Conservation (phyloP, 2,888 invertebrate genomes). For the Zaprionus obscuricornis region DNA sequence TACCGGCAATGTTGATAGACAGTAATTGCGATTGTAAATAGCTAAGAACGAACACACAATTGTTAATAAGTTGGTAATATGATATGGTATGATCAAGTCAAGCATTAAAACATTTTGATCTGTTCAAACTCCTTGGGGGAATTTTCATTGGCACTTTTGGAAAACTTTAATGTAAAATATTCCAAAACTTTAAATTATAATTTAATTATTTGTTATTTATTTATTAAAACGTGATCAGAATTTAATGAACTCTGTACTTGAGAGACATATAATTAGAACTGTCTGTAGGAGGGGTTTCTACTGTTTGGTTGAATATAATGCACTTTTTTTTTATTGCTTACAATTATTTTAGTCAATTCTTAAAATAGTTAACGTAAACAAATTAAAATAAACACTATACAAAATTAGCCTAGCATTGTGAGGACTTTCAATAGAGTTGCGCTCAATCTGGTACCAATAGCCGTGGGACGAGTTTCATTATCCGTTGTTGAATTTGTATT, state of each 20-base stretch:
- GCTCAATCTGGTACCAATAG: slow-evolving; percentile 27
- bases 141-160: slow-evolving; percentile 15
- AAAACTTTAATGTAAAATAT: slow-evolving; percentile 18
- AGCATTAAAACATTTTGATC: slow-evolving; percentile 2
- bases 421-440: slow-evolving; percentile 34
- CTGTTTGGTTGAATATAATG: too few relatives aligned
- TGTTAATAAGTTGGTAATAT: background rate
- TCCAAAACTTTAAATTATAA: slow-evolving; percentile 2
- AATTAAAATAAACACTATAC: too few relatives aligned
- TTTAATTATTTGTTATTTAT: too few relatives aligned
- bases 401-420: slow-evolving; percentile 10
- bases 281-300: too few relatives aligned
- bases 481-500: background rate
- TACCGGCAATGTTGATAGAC: slow-evolving; percentile 48
- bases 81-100: background rate
- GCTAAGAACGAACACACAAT: slow-evolving; percentile 4
- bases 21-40: slow-evolving; percentile 52
- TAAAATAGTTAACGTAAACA: too few relatives aligned
- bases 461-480: slow-evolving; percentile 1
- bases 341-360: too few relatives aligned
- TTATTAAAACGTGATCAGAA: too few relatives aligned
- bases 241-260: too few relatives aligned
- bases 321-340: too few relatives aligned
- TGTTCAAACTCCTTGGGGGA: slow-evolving; percentile 10
- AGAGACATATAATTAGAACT: too few relatives aligned